Conservation (phyloP, 1,140 invertebrate species). For the Whitmania pigra region DNA sequence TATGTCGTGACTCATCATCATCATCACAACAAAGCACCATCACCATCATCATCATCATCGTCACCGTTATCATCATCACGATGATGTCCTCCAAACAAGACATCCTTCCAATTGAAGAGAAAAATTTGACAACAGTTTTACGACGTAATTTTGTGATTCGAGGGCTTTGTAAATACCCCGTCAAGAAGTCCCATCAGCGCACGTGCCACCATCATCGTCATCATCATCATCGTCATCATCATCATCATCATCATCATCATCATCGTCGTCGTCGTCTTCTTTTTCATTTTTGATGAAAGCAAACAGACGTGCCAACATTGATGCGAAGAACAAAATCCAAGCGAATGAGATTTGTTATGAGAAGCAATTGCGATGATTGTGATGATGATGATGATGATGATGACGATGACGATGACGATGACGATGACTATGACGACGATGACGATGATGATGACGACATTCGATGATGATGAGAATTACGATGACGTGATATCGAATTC, state of each 20-base stretch:
- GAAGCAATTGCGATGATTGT: neutral
- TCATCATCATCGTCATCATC: conserved; percentile 6
- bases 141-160: too few relatives aligned
- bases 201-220: neutral
- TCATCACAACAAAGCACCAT: neutral
- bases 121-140: too few relatives aligned
- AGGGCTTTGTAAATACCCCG: too few relatives aligned
- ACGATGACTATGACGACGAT: too few relatives aligned
- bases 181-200: too few relatives aligned
- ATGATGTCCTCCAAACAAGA: neutral
- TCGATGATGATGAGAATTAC: too few relatives aligned
- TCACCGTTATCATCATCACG: neutral
- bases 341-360: too few relatives aligned
- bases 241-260: conserved; percentile 14
- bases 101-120: too few relatives aligned
- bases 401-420: neutral
- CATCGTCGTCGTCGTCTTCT: neutral
- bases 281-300: neutral
- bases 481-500: too few relatives aligned
- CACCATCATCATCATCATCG: neutral
- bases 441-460: too few relatives aligned
- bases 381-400: conserved; percentile 1
- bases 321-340: too few relatives aligned
- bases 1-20: neutral
- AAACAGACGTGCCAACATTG: too few relatives aligned